Percentiles rank a stretch among this genome's conserved stretches.
phyloP scores from a whole-genome alignment of 2,113 vertebrate species.

The Pachypanchax playfairii region DNA sequence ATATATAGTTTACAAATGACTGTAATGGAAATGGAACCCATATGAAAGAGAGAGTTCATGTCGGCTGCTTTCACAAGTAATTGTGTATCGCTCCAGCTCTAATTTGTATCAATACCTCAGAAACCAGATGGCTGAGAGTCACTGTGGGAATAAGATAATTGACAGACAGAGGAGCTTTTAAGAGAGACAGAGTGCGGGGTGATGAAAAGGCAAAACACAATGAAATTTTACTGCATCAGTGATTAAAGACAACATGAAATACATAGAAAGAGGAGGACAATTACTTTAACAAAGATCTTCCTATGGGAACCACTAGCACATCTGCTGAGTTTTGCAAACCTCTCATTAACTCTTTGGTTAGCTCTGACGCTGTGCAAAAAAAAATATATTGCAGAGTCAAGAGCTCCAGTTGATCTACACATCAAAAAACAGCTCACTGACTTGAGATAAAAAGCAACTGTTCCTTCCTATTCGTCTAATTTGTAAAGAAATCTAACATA shows the following conservation, averaged over 20 bases:
- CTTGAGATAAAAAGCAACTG: no score
- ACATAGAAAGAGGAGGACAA: constrained; percentile 10
- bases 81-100: constrained; percentile 17
- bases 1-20: constrained; percentile 48
- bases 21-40: constrained; percentile 35
- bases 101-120: constrained; percentile 53
- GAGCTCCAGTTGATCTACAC: background rate
- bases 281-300: background rate
- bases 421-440: background rate
- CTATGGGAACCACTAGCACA: background rate
- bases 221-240: background rate
- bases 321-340: constrained; percentile 3
- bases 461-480: no score
- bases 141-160: constrained; percentile 46
- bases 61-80: constrained; percentile 36
- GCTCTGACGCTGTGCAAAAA: background rate
- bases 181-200: constrained; percentile 9
- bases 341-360: background rate
- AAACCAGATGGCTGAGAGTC: constrained; percentile 39
- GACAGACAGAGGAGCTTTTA: constrained; percentile 49
- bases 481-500: background rate
- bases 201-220: constrained; percentile 9
- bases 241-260: constrained; percentile 22
- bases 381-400: background rate
- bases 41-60: constrained; percentile 30